Base-by-base conservation (phyloP, 53 echinoderm and acorn worm species). In the Glandiceps talaboti region DNA sequence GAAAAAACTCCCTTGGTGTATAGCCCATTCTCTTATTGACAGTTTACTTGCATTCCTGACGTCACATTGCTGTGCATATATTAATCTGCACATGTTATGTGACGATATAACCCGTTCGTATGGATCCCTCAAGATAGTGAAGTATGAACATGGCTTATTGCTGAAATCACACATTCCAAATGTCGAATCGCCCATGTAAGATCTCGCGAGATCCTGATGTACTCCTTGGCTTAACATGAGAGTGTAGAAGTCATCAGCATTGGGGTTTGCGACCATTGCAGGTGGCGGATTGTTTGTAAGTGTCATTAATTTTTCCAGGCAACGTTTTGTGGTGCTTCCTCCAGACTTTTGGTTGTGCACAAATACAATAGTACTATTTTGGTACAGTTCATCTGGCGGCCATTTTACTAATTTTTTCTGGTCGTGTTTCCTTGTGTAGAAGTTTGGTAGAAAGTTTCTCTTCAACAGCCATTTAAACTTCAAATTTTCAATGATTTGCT, bases 341-440 rank as follows among this genome's bases (percentile, higher is more conserved):
- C 91, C 94, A 1, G 94, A 91, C 83, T 94, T 94, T 75, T 94
- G 91, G 81, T 91, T 91, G 74, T 94, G 94, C 14, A 91, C 30
- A 80, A 88, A 94, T 20, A 91, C 83, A 28, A 94, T 45, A 20
- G 64, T 45, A 45, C 64, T 45, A 45, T 45, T 45, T 45, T 6
- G 6, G 20, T 45, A 45, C 20, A 45, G 6, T 45, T 45, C 6
- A 45, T 45, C 64, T 45, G 64, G 64, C 64, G 64, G 64, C 64
- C 64, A 45, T 45, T 20, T 45, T 20, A 20, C 6, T 12, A 45
- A 45, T 6, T 45, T 45, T 20, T 6, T 6, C 20, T 45, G 64
- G 64, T 45, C 64, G 64, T 6, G 6, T 45, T 6, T 12, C 64
- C 64, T 45, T 20, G 64, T 45, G 64, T 45, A 45, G 64, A 45